These are phyloP conservation scores for Andrena haemorrhoa DNA, from an alignment of 2,888 invertebrate genomes.

Conservation along the genomic window DNA sequence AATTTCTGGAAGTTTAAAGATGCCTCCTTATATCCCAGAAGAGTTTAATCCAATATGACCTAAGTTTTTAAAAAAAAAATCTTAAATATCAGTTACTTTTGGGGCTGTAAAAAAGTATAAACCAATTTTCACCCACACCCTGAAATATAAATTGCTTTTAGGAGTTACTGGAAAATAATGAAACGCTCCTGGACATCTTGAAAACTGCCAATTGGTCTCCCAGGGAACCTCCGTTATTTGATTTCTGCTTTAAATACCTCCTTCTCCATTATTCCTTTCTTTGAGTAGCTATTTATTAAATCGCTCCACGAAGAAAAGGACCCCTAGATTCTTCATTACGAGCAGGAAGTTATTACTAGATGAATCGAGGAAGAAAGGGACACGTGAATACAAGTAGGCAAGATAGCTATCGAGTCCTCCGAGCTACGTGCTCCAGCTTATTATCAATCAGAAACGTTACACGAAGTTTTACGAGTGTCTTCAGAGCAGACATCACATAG, in stretches of 20 bases:
- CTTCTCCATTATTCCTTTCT: not conserved
- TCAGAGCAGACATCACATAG: slow-evolving; percentile 25
- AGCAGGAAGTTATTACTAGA: not conserved
- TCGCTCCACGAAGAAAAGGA: not conserved
- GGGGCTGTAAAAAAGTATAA: not conserved
- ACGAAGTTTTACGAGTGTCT: slow-evolving; percentile 41
- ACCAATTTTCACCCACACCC: not conserved
- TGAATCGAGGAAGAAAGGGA: too few species aligned
- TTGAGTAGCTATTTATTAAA: not conserved
- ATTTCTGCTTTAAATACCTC: slow-evolving; percentile 6
- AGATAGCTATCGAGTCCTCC: slow-evolving; percentile 9
- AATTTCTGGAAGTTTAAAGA: too few species aligned
- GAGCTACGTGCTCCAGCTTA: slow-evolving; percentile 9
- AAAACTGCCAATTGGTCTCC: not conserved
- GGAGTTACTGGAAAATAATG: slow-evolving; percentile 1
- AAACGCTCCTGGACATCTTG: not conserved
- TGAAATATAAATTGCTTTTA: not conserved
- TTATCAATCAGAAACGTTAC: slow-evolving; percentile 59
- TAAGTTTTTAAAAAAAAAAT: too few species aligned
- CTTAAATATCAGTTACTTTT: too few species aligned
- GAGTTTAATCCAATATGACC: too few species aligned
- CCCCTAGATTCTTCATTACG: not conserved
- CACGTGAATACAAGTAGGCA: too few species aligned
- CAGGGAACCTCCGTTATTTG: slow-evolving; percentile 3
- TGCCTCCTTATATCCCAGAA: too few species aligned